Evolutionary conservation across 1,140 invertebrate genomes (phyloP), one percentile per base, ranked within the genome.

Genomic region (Drosophila murphyi): DNA sequence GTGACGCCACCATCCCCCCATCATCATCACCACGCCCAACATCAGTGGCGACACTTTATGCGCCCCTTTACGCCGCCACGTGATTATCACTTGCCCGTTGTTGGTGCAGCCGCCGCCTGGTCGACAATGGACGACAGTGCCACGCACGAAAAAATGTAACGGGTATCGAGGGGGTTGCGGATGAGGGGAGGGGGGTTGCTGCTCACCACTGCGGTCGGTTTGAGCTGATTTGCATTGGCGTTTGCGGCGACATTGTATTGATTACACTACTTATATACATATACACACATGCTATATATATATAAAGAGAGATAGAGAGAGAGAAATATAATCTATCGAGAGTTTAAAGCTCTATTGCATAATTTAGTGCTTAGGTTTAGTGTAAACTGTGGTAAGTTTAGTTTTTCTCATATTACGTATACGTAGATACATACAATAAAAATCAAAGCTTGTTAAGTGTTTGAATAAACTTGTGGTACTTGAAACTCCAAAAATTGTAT

Each of bases 41-140:
- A 82, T 3, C 81, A 77, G 60, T 64, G 92, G 93, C 72, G 94
- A 92, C 69, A 80, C 83, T 67, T 93, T 92, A 78, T 80, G 55
- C 76, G 91, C 12, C 91, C 91, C 76, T 89, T 78, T 62, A 92
- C 91, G 35, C 91, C 91, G 63, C 91, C 91, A 45, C 88, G 91
- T n/a, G 91, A 92, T 72, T 92, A 92, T 75, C 80, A 90, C 61
- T 69, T 90, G 67, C 76, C 85, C 8, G 76, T 80, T 75, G 60
- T 72, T 56, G 80, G 78, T 20, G 77, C 61, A 41, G 65, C 57
- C 34, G 77, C 57, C n/a, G 71, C 56, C 50, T 75, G 75, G 75
- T 72, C 72, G 7, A 32, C 72, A 35, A 35, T 59, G 41, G 77
- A 76, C 45, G 78, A 87, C 59, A 76, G 52, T 20, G 69, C 83